These are phyloP conservation scores for Micrastur ruficollis DNA, from an alignment of 2,797 vertebrate species.

Conservation along the genomic window DNA sequence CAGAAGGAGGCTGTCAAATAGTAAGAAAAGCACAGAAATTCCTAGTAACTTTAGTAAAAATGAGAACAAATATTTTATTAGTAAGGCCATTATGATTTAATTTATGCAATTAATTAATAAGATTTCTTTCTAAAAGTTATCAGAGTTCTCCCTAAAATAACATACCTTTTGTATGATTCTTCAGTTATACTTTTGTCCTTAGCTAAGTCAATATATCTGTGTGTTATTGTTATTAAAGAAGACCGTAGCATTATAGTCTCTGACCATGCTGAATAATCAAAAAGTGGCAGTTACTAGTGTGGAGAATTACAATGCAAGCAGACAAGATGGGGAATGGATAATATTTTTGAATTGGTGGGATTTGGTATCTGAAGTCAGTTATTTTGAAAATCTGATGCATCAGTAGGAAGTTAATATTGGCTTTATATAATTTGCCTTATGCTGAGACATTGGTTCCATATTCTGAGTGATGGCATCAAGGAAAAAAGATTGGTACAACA, in stretches of 20 bases:
- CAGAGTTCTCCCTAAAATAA: background rate
- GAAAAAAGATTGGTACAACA: background rate
- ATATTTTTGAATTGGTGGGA: background rate
- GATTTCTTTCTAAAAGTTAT: background rate
- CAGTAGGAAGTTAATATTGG: background rate
- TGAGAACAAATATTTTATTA: background rate
- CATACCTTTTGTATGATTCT: background rate
- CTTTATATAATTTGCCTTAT: background rate
- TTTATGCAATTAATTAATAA: background rate
- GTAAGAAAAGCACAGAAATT: background rate
- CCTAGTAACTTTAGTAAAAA: background rate
- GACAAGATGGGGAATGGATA: background rate
- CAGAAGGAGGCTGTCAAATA: background rate
- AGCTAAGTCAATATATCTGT: background rate
- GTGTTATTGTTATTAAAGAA: background rate
- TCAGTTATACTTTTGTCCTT: background rate
- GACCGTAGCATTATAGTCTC: background rate
- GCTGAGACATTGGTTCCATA: background rate
- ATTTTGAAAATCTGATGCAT: background rate
- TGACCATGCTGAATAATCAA: background rate
- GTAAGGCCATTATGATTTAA: background rate
- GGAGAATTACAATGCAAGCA: background rate
- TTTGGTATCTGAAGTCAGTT: background rate
- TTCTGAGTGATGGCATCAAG: background rate
- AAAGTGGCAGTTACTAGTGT: background rate